Percentiles rank a stretch among this genome's conserved stretches.
These are phyloP conservation scores for Ciconia boyciana DNA, from an alignment of 2,113 vertebrate species.

Conservation along the genomic window DNA sequence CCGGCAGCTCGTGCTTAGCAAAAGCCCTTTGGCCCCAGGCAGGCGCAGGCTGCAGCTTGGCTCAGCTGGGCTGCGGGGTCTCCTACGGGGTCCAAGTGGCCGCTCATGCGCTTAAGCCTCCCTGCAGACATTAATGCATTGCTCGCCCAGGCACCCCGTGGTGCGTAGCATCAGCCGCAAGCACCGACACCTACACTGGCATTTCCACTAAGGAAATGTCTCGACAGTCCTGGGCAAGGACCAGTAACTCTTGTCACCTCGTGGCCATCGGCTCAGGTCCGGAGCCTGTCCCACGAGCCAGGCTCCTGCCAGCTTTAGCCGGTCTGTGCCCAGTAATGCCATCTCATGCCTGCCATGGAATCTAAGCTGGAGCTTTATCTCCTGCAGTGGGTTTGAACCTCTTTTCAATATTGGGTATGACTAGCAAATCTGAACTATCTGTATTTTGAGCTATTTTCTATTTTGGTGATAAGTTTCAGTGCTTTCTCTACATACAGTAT, in stretches of 20 bases:
- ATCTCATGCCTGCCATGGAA: not conserved
- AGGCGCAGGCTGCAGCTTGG: not conserved
- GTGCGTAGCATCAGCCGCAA: accelerated
- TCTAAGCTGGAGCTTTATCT: not conserved
- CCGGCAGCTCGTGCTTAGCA: not conserved
- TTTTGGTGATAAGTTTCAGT: slow-evolving; percentile 54
- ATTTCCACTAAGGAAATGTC: not conserved
- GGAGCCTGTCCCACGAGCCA: not conserved
- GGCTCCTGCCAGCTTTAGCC: not conserved
- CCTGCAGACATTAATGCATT: accelerated
- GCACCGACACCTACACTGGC: accelerated
- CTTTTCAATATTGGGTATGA: slow-evolving; percentile 32
- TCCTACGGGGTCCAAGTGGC: not conserved
- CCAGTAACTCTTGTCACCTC: not conserved
- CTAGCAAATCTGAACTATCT: slow-evolving; percentile 8
- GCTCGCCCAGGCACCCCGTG: accelerated
- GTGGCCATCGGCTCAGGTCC: accelerated
- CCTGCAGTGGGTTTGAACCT: slow-evolving; percentile 32
- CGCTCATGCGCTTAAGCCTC: accelerated
- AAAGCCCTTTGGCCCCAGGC: not conserved
- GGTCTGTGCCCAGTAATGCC: not conserved
- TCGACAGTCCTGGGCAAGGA: not conserved
- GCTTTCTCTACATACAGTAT: slow-evolving; percentile 48
- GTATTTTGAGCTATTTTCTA: slow-evolving; percentile 66
- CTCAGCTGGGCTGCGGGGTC: not conserved